Percentiles rank a stretch among this genome's conserved stretches.
These are phyloP conservation scores for Erpornis zantholeuca DNA, from an alignment of 2,113 vertebrate species.

Conservation along the genomic window DNA sequence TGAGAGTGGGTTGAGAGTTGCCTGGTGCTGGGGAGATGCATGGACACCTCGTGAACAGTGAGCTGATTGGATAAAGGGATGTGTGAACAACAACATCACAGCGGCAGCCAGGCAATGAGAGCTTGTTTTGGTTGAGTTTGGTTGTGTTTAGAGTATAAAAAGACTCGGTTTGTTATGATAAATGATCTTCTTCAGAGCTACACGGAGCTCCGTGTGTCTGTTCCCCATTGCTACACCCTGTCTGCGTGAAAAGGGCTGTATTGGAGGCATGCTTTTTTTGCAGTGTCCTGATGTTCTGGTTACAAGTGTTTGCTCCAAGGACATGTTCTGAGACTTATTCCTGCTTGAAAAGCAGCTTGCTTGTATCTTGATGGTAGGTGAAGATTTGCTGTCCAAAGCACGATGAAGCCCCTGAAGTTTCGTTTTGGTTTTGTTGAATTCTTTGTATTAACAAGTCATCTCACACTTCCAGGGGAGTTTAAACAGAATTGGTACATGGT, in stretches of 20 bases:
- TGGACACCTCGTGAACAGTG: not conserved
- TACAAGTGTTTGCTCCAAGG: not conserved
- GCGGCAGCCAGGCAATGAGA: not conserved
- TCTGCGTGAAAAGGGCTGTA: not conserved
- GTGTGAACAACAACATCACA: fast-evolving
- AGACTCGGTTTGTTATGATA: fast-evolving
- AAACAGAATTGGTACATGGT: not conserved
- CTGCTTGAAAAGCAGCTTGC: not conserved
- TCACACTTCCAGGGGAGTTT: not conserved
- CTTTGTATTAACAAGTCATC: not conserved
- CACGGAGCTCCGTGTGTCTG: fast-evolving
- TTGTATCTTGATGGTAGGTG: not conserved
- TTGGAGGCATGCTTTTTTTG: not conserved
- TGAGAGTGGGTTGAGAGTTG: not conserved
- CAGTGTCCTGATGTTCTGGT: not conserved
- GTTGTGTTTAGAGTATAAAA: too few species aligned
- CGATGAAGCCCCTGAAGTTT: not conserved
- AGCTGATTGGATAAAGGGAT: not conserved
- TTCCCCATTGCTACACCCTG: not conserved
- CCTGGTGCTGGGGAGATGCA: fast-evolving
- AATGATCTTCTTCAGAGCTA: fast-evolving
- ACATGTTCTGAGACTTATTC: not conserved
- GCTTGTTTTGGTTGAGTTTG: not conserved
- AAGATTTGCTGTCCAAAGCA: not conserved
- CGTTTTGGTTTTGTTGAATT: not conserved